Evolutionary conservation across 1,140 invertebrate genomes (phyloP), one percentile per base, ranked within the genome.

Genomic region (Drosophila orena): DNA sequence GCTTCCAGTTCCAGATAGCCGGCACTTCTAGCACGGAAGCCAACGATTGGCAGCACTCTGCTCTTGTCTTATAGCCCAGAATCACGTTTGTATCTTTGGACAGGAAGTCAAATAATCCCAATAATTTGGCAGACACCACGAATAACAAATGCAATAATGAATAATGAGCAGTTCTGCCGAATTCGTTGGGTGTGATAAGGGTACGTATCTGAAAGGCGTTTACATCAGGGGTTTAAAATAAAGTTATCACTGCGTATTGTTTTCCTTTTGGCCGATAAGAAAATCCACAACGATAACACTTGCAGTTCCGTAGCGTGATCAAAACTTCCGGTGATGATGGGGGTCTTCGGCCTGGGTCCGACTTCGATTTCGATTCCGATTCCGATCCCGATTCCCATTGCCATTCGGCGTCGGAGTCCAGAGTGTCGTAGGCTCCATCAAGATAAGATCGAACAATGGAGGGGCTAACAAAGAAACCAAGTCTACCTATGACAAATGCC

Each of bases 161-260:
- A 89, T 86, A 89, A 89, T 72, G 64, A 20, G 27, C 52, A 34
- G 12, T 68, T 86, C 79, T 47, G 47, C 15, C 20, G 84, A 89
- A 86, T 50, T 35, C 30, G 37, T 20, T 34, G 46, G 20, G 12
- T 1, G 15, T 64, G 64, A 68, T 49, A 57, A 54, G 46, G 34
- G 14, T 24, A 30, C 40, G 62, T 79, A 49, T 52, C 35, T 42
- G 24, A 24, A 38, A 38, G 52, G 40, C 50, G 80, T 79, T 86
- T 89, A 79, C 84, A 86, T 86, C 83, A 86, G 75, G 57, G 20
- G 34, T 79, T 84, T 79, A 77, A 79, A 89, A 86, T 79, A 86
- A 79, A 83, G 42, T 69, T 47, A 46, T 35, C 57, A 60, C 43
- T 60, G 44, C 47, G 46, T 70, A 37, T 59, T 65, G 43, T 43